Percentiles rank a stretch among this genome's conserved stretches.
phyloP scores from a whole-genome alignment of 1,140 invertebrate species.

The Anagrus nilaparvatae region DNA sequence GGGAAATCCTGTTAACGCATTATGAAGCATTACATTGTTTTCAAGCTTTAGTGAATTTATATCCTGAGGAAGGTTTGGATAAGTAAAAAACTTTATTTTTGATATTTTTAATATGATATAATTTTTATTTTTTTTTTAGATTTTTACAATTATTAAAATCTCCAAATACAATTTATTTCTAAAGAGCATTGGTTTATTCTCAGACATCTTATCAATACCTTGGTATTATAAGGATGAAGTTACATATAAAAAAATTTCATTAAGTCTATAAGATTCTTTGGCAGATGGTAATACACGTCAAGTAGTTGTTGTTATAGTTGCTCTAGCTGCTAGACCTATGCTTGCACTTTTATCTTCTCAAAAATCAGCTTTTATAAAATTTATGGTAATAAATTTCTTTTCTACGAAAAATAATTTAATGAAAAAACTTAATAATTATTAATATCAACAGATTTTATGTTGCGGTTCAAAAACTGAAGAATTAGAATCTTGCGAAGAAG shows the following conservation, averaged over 20 bases:
- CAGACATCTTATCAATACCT: constrained; percentile 70
- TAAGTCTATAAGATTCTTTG: constrained; percentile 32
- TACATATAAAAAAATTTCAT: constrained; percentile 31
- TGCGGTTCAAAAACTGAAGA: constrained; percentile 27
- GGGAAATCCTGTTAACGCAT: constrained; percentile 50
- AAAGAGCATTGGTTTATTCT: constrained; percentile 74
- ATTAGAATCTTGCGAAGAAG: constrained; percentile 58
- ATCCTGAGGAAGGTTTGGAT: constrained; percentile 56
- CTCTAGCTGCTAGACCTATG: constrained; percentile 30
- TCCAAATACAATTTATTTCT: constrained; percentile 64
- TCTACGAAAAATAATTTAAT: too few relatives aligned
- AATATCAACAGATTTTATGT: constrained; percentile 29
- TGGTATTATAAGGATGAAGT: constrained; percentile 28
- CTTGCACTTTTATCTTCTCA: constrained; percentile 32
- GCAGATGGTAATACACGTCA: constrained; percentile 28
- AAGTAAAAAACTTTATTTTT: constrained; percentile 23
- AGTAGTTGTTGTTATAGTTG: constrained; percentile 31
- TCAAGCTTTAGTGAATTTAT: constrained; percentile 63
- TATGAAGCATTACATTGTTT: constrained; percentile 84
- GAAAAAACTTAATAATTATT: too few relatives aligned
- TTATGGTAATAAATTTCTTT: too few relatives aligned
- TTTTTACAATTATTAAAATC: constrained; percentile 65
- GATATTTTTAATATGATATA: too few relatives aligned
- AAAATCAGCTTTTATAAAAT: constrained; percentile 28
- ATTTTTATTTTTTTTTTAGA: too few relatives aligned